These are phyloP conservation scores for Passer montanus DNA, from an alignment of 2,113 vertebrate genomes.

Conservation along the genomic window DNA sequence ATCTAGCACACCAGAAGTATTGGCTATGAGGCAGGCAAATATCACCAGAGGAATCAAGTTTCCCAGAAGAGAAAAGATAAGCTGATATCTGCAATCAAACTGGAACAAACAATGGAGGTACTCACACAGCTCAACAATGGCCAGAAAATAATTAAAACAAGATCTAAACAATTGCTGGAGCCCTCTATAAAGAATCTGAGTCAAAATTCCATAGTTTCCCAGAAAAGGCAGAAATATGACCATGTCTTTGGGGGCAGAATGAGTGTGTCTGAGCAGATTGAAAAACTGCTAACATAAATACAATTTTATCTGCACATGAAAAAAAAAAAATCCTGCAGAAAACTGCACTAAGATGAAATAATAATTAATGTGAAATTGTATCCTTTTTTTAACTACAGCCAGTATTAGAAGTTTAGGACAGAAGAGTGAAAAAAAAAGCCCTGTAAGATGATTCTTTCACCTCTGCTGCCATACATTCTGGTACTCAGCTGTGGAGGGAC, in stretches of 20 bases:
- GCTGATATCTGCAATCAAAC: conserved; percentile 33
- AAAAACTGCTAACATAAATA: not conserved
- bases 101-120: conserved; percentile 37
- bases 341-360: not conserved
- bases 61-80: not conserved
- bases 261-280: not conserved
- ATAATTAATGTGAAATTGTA: not conserved
- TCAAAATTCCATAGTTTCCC: not conserved
- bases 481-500: not conserved
- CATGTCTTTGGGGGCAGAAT: not conserved
- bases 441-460: not conserved
- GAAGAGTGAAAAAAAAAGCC: not conserved
- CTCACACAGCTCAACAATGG: not conserved
- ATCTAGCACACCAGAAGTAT: not conserved
- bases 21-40: not conserved
- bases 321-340: not conserved
- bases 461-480: not conserved
- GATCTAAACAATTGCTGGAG: conserved; percentile 25
- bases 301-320: not conserved
- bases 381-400: not conserved
- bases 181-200: not conserved
- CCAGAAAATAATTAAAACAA: conserved; percentile 64
- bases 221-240: conserved; percentile 22
- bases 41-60: not conserved
- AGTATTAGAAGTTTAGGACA: not conserved